These are phyloP conservation scores for Jacana jacana DNA, from an alignment of 2,113 vertebrate genomes.

Conservation along the genomic window DNA sequence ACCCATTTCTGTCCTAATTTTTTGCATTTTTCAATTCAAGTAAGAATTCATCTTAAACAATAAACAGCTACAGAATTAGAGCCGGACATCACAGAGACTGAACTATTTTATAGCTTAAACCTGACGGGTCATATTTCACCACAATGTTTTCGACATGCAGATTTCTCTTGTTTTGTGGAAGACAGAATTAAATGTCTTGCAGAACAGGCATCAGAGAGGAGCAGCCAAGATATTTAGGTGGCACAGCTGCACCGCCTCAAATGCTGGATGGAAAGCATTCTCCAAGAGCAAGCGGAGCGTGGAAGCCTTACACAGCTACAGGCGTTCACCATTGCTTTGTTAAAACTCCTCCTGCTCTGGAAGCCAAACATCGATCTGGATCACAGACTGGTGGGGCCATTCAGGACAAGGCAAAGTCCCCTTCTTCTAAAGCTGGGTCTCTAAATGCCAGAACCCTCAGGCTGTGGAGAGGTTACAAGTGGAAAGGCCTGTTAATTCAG, in stretches of 20 bases:
- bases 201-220: neutral
- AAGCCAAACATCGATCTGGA: neutral
- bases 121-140: neutral
- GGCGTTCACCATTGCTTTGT: rapidly evolving
- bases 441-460: neutral
- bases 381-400: neutral
- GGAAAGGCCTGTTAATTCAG: neutral
- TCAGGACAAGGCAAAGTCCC: rapidly evolving
- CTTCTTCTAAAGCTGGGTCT: neutral
- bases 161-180: neutral
- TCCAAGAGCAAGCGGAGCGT: rapidly evolving
- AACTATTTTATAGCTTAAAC: neutral
- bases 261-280: neutral
- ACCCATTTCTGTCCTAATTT: neutral
- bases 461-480: neutral
- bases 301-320: neutral
- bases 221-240: neutral
- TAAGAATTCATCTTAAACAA: neutral
- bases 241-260: slow-evolving; percentile 13
- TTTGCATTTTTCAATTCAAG: neutral
- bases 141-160: neutral
- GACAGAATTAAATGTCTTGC: neutral
- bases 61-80: neutral
- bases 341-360: neutral
- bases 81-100: neutral